phyloP scores from a whole-genome alignment of 1,140 invertebrate genomes.

The Vanessa atalanta region DNA sequence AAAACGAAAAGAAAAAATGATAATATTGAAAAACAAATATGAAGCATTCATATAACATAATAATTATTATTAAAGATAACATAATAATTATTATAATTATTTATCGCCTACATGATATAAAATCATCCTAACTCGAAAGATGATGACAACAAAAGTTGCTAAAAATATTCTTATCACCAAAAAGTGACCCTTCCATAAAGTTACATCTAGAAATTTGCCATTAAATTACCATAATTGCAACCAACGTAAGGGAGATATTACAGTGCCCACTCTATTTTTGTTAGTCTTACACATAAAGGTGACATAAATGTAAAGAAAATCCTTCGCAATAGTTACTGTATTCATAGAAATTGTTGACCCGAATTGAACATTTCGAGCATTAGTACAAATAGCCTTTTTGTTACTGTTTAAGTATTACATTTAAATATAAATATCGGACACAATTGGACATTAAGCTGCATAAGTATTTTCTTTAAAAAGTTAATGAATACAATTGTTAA shows the following conservation, averaged over 20 bases:
- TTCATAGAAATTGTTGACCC: conserved; percentile 22
- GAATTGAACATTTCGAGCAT: conserved; percentile 18
- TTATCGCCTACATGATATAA: too few relatives aligned
- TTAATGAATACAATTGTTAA: too few relatives aligned
- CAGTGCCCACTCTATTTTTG: conserved; percentile 45
- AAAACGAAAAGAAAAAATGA: too few relatives aligned
- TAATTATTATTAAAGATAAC: too few relatives aligned
- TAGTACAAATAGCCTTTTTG: conserved; percentile 21
- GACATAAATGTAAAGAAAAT: conserved; percentile 49
- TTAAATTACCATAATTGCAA: conserved; percentile 66
- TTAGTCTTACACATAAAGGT: conserved; percentile 48
- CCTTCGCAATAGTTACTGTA: conserved; percentile 44
- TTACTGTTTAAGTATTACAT: not conserved
- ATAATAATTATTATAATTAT: too few relatives aligned
- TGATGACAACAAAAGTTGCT: not conserved
- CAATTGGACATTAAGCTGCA: too few relatives aligned
- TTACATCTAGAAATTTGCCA: conserved; percentile 17
- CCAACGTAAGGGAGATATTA: conserved; percentile 46
- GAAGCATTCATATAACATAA: too few relatives aligned
- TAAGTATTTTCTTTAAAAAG: too few relatives aligned
- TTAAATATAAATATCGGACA: not conserved
- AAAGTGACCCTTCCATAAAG: not conserved
- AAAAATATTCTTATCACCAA: not conserved
- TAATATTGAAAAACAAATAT: too few relatives aligned
- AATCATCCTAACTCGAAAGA: too few relatives aligned